Evolutionary conservation across 2,113 vertebrate species (phyloP).

Genomic region (Zapornia atra): DNA sequence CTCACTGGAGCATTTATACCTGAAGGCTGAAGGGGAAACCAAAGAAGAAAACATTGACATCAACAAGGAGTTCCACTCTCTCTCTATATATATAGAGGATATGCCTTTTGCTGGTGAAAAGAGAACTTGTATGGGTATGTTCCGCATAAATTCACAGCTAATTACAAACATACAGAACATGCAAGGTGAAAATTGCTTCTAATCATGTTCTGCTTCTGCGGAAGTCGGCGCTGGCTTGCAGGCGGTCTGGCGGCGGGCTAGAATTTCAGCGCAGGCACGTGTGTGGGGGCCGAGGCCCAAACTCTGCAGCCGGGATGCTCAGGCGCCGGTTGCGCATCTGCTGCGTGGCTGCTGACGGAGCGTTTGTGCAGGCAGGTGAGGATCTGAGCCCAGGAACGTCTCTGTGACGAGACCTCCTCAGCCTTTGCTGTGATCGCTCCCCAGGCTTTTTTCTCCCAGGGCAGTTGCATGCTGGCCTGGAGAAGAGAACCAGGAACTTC

Average conservation of each 20-base stretch:
- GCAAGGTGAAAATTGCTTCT: slow-evolving; percentile 25
- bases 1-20: neutral
- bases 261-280: neutral
- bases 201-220: neutral
- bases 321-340: neutral
- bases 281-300: accelerated
- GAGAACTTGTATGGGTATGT: neutral
- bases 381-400: accelerated
- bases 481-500: neutral
- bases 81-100: too few species aligned
- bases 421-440: neutral
- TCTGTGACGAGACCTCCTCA: neutral
- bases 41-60: neutral
- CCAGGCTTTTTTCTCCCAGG: too few species aligned
- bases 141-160: neutral
- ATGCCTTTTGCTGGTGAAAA: neutral
- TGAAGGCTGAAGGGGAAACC: neutral
- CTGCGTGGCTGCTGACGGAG: accelerated
- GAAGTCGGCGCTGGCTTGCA: neutral
- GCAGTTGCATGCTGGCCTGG: neutral
- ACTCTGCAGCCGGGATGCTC: neutral
- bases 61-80: neutral
- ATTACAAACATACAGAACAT: neutral
- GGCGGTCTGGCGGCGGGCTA: neutral
- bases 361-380: neutral